Percentiles rank a stretch among this genome's conserved stretches.
Conservation (phyloP, 2,888 invertebrate genomes). For the Serrognathus titanus region DNA sequence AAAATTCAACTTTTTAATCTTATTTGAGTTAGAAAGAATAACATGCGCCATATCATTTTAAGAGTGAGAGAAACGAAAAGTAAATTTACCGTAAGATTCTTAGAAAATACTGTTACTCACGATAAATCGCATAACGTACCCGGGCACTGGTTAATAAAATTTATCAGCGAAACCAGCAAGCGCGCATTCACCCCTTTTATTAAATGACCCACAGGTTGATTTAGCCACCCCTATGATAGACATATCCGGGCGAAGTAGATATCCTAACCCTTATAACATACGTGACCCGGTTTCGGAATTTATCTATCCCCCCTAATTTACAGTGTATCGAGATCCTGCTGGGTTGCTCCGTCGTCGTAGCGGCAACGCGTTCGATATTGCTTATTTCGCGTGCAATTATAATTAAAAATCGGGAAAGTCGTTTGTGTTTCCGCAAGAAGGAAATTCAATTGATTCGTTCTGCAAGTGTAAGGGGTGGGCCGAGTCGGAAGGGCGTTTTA, state of each 20-base stretch:
- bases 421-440: no score
- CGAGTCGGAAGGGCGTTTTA: conserved; percentile 10
- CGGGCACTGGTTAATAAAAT: conserved; percentile 2
- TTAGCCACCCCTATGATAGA: conserved; percentile 29
- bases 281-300: conserved; percentile 38
- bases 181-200: conserved; percentile 12
- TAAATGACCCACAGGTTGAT: conserved; percentile 24
- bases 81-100: no score
- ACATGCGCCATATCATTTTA: no score
- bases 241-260: conserved; percentile 37
- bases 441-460: no score
- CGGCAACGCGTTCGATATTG: conserved; percentile 11
- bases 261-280: conserved; percentile 36
- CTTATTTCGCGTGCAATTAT: background rate
- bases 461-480: no score
- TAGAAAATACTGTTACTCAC: background rate
- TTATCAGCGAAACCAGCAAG: background rate
- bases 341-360: background rate
- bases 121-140: background rate
- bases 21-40: no score
- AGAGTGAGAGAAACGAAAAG: no score
- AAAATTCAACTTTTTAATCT: no score
- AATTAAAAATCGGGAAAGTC: background rate
- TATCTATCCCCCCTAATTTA: conserved; percentile 34
- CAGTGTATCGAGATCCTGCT: conserved; percentile 32